phyloP scores from a whole-genome alignment of 2,888 invertebrate species.

The Metallyticus violacea region DNA sequence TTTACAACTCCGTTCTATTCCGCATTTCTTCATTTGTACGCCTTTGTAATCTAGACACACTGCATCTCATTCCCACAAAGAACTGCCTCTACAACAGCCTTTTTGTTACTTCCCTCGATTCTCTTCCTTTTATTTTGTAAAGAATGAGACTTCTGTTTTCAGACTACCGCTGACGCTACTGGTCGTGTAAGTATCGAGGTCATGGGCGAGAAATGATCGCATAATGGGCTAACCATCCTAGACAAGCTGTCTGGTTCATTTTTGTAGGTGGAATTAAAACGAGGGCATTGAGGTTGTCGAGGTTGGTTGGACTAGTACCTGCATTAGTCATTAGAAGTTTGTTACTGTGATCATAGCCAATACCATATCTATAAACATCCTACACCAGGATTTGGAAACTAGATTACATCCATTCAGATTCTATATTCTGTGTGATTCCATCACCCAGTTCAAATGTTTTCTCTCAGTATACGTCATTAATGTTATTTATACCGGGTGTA shows the following conservation, averaged over 20 bases:
- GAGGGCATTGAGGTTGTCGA: background rate
- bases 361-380: background rate
- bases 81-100: too few relatives aligned
- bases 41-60: background rate
- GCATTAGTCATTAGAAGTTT: background rate
- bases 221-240: background rate
- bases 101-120: background rate
- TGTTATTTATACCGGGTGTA: too few relatives aligned
- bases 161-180: background rate
- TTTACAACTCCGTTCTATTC: background rate
- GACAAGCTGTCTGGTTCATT: background rate
- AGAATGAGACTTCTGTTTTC: background rate
- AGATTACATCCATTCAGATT: background rate
- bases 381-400: background rate
- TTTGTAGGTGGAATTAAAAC: background rate
- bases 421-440: too few relatives aligned
- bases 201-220: too few relatives aligned
- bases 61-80: background rate
- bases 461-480: too few relatives aligned
- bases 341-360: background rate
- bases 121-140: background rate
- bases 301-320: background rate
- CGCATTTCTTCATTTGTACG: background rate
- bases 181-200: background rate
- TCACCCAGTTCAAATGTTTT: too few relatives aligned